phyloP scores from a whole-genome alignment of 2,113 vertebrate species.

The Zeus faber region DNA sequence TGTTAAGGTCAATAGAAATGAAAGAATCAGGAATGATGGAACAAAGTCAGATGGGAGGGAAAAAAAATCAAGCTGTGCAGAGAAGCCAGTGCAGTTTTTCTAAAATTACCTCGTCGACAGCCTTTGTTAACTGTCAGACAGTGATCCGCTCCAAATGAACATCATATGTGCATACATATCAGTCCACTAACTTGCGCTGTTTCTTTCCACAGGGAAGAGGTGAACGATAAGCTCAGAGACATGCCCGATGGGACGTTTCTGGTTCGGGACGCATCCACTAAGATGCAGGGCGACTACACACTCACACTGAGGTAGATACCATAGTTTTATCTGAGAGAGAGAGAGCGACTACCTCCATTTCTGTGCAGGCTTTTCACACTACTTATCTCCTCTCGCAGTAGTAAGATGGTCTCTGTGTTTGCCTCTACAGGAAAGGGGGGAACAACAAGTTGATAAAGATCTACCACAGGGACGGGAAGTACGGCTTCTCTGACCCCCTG shows the following conservation, averaged over 20 bases:
- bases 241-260: constrained; percentile 97
- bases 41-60: constrained; percentile 2
- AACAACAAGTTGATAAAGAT: constrained; percentile 99
- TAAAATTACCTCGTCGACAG: neutral
- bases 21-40: too few species aligned
- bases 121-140: neutral
- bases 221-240: constrained; percentile 93
- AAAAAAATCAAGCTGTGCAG: neutral
- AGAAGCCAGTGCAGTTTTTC: neutral
- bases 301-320: constrained; percentile 84
- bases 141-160: constrained; percentile 17
- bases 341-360: neutral
- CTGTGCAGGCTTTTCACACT: neutral
- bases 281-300: constrained; percentile 97
- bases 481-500: constrained; percentile 94
- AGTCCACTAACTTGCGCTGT: neutral
- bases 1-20: too few species aligned
- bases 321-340: neutral
- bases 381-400: neutral
- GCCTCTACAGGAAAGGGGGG: constrained; percentile 87
- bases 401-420: neutral
- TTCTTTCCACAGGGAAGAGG: constrained; percentile 84
- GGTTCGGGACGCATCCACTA: constrained; percentile 94
- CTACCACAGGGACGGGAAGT: constrained; percentile 91
- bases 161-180: constrained; percentile 17